A percentile compares a stretch with the other conserved stretches of the same genome.
These are phyloP conservation scores for Ochropacha duplaris DNA, from an alignment of 2,888 invertebrate genomes.

Conservation along the genomic window DNA sequence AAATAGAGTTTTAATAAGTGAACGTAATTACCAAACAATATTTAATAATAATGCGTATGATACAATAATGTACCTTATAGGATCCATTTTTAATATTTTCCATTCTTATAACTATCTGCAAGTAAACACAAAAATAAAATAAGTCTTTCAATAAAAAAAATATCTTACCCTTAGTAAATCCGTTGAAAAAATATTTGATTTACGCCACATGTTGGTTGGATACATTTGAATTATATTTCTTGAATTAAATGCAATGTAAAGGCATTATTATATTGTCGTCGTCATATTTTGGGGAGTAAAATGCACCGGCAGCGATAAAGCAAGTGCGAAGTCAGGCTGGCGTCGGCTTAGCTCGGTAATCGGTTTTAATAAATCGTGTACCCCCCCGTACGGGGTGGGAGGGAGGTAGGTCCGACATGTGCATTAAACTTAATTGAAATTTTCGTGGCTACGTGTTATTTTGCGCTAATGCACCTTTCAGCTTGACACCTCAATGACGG, in stretches of 20 bases:
- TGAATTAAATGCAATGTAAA: conserved; percentile 27
- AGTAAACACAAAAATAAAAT: too few species aligned
- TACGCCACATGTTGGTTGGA: background rate
- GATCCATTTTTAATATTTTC: too few species aligned
- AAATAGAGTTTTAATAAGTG: too few species aligned
- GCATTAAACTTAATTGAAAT: conserved; percentile 77
- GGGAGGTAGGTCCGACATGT: conserved; percentile 49
- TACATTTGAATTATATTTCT: conserved; percentile 22
- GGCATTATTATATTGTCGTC: conserved; percentile 27
- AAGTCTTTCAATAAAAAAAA: too few species aligned
- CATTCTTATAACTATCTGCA: too few species aligned
- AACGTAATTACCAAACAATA: too few species aligned
- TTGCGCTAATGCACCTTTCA: conserved; percentile 73
- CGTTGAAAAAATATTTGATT: too few species aligned
- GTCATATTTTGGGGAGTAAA: conserved; percentile 56
- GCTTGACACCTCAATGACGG: conserved; percentile 37
- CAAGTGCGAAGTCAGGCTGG: conserved; percentile 57
- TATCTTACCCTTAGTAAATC: too few species aligned
- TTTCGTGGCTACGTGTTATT: conserved; percentile 74
- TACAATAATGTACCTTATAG: too few species aligned
- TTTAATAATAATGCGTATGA: too few species aligned
- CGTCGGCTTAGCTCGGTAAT: conserved; percentile 57
- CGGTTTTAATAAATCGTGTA: conserved; percentile 68
- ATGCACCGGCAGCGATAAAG: conserved; percentile 55
- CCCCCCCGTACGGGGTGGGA: conserved; percentile 24